Conservation (phyloP, 2,113 vertebrate genomes). For the Sigmodon hispidus region DNA sequence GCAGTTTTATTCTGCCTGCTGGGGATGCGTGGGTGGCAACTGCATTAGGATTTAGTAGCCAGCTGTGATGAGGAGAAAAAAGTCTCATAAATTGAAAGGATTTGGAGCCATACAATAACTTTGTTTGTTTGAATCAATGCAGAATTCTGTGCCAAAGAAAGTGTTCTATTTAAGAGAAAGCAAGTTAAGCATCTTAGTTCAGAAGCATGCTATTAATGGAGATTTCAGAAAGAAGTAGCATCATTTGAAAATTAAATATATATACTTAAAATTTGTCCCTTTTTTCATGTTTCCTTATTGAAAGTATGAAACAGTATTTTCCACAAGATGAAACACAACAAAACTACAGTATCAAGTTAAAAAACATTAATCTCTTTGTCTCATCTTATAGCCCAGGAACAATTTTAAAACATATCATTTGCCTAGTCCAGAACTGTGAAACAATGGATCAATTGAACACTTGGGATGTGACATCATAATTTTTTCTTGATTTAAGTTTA, state of each 20-base stretch:
- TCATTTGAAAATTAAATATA: conserved; percentile 30
- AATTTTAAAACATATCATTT: background rate
- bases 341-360: background rate
- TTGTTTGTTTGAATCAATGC: background rate
- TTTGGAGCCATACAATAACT: background rate
- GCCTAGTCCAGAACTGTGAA: background rate
- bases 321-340: background rate
- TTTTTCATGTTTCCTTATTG: background rate
- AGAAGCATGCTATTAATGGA: background rate
- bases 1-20: conserved; percentile 22
- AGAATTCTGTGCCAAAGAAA: background rate
- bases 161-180: background rate
- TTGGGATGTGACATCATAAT: background rate
- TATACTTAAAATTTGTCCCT: background rate
- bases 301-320: background rate
- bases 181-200: background rate
- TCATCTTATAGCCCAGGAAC: background rate
- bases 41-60: conserved; percentile 33
- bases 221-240: background rate
- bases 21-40: background rate
- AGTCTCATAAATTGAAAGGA: background rate
- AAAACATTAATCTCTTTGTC: background rate
- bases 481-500: background rate
- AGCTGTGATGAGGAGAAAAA: background rate
- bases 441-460: background rate